Evolutionary conservation across 2,888 invertebrate species (phyloP).

Genomic region (Stenolophus ochropezus): DNA sequence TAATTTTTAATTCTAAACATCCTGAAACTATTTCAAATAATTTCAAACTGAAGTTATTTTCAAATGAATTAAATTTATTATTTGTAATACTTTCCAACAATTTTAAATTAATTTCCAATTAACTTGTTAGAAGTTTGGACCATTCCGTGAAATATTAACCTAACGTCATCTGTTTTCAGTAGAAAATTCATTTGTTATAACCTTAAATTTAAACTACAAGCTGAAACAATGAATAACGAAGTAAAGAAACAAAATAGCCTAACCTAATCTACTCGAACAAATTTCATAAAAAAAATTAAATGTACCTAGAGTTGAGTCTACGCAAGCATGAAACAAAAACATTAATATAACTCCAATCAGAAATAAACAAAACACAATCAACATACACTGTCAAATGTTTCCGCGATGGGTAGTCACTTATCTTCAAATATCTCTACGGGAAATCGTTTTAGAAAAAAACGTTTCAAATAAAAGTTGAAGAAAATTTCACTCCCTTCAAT

Average conservation of each 20-base stretch:
- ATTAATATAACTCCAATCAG: slow-evolving; percentile 16
- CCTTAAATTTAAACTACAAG: neutral
- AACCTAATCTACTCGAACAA: neutral
- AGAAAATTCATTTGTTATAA: neutral
- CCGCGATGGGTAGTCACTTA: too few species aligned
- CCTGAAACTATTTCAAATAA: too few species aligned
- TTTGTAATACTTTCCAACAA: too few species aligned
- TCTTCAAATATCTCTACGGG: neutral
- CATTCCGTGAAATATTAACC: too few species aligned
- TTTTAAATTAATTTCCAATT: too few species aligned
- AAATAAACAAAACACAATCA: slow-evolving; percentile 18
- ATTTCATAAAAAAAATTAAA: neutral
- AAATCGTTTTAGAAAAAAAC: neutral
- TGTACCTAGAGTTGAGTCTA: slow-evolving; percentile 61
- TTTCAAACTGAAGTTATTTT: too few species aligned
- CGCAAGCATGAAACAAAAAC: slow-evolving; percentile 61
- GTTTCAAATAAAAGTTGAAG: too few species aligned
- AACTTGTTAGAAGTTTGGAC: too few species aligned
- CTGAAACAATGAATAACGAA: neutral
- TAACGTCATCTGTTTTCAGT: too few species aligned
- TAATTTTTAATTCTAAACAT: too few species aligned
- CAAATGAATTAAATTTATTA: too few species aligned
- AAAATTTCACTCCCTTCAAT: too few species aligned
- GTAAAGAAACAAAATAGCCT: slow-evolving; percentile 7
- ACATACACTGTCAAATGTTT: neutral